Evolutionary conservation across 2,113 vertebrate species (phyloP).

Genomic region (Monopterus albus): DNA sequence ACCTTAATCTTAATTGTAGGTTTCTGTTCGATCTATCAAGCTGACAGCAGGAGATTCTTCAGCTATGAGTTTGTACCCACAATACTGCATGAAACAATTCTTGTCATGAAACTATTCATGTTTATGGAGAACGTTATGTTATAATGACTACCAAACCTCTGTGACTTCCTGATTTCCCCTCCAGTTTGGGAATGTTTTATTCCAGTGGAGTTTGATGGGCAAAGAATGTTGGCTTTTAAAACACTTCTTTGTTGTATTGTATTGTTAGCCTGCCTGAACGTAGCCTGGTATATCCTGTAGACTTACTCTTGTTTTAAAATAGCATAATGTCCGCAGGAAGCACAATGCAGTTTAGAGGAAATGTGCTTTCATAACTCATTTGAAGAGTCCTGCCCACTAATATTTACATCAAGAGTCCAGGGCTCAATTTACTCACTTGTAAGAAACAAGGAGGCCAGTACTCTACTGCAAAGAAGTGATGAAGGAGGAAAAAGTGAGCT

Average conservation of each 20-base stretch:
- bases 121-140: conserved; percentile 42
- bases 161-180: conserved; percentile 23
- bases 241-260: conserved; percentile 17
- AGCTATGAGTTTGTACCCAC: conserved; percentile 63
- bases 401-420: conserved; percentile 26
- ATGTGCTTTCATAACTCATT: conserved; percentile 22
- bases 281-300: conserved; percentile 25
- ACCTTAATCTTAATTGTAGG: conserved; percentile 75
- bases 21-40: conserved; percentile 65
- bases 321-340: conserved; percentile 14
- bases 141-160: conserved; percentile 58
- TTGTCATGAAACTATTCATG: conserved; percentile 55
- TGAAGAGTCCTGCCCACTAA: conserved; percentile 19
- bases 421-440: conserved; percentile 62
- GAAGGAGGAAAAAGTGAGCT: conserved; percentile 54
- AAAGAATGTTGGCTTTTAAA: conserved; percentile 41
- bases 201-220: not conserved
- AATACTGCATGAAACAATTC: conserved; percentile 58
- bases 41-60: conserved; percentile 71
- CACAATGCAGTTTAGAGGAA: not conserved
- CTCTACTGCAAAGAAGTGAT: conserved; percentile 33
- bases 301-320: not conserved
- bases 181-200: conserved; percentile 47
- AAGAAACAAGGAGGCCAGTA: conserved; percentile 35
- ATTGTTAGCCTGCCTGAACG: conserved; percentile 18